A percentile compares a stretch with the other conserved stretches of the same genome.
These are phyloP conservation scores for Rhinogobius similis DNA, from an alignment of 2,113 vertebrate species.

Conservation along the genomic window DNA sequence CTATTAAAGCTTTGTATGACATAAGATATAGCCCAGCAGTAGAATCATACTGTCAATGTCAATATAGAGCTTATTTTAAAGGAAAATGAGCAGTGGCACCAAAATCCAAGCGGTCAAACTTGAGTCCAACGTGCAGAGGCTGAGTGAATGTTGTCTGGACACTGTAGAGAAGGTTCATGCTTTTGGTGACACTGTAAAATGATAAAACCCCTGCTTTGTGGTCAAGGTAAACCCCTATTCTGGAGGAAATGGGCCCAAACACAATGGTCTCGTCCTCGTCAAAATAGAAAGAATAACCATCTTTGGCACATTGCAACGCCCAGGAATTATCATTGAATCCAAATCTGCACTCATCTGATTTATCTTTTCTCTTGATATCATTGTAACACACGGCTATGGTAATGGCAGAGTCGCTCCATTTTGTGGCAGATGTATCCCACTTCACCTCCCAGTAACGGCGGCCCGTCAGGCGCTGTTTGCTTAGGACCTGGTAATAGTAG, in stretches of 20 bases:
- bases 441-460: background rate
- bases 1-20: no score
- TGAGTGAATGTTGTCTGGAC: background rate
- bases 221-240: background rate
- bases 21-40: no score
- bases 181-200: background rate
- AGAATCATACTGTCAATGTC: no score
- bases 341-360: background rate
- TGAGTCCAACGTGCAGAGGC: constrained; percentile 2
- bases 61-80: background rate
- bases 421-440: background rate
- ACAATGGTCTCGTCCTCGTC: background rate
- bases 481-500: background rate
- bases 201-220: background rate
- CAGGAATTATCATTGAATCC: background rate
- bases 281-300: background rate
- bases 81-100: background rate
- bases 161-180: background rate
- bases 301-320: background rate
- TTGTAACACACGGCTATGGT: background rate
- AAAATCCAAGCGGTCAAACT: background rate
- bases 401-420: background rate
- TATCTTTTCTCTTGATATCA: background rate
- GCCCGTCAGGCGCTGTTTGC: background rate
- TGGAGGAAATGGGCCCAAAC: background rate